Percentiles rank a stretch among this genome's conserved stretches.
phyloP scores from a whole-genome alignment of 1,140 invertebrate genomes.

The Drosophila asahinai region DNA sequence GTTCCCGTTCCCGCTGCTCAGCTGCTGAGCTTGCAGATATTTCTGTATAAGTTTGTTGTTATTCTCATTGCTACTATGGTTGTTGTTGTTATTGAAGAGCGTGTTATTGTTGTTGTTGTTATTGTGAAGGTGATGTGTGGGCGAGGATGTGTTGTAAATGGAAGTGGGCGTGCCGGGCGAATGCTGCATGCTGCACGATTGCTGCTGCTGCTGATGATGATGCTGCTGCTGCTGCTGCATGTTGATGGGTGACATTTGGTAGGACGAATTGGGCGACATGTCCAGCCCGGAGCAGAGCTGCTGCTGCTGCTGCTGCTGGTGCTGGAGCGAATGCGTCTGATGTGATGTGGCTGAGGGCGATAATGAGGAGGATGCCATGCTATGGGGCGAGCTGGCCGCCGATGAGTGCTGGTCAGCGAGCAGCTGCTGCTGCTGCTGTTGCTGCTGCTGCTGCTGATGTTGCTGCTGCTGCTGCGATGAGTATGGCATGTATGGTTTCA shows the following conservation, averaged over 20 bases:
- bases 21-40: slow-evolving; percentile 76
- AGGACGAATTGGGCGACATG: slow-evolving; percentile 68
- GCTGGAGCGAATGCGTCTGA: slow-evolving; percentile 30
- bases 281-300: slow-evolving; percentile 62
- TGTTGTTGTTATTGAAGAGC: slow-evolving; percentile 73
- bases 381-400: slow-evolving; percentile 69
- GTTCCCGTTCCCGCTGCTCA: slow-evolving; percentile 54
- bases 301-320: slow-evolving; percentile 64
- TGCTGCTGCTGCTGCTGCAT: slow-evolving; percentile 73
- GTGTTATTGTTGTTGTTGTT: slow-evolving; percentile 69
- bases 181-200: slow-evolving; percentile 68
- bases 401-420: slow-evolving; percentile 63
- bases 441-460: slow-evolving; percentile 46
- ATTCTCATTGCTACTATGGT: slow-evolving; percentile 63
- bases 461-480: slow-evolving; percentile 55
- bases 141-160: slow-evolving; percentile 73
- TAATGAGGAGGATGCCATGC: slow-evolving; percentile 71
- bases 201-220: slow-evolving; percentile 56
- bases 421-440: slow-evolving; percentile 38
- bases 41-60: slow-evolving; percentile 79
- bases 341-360: slow-evolving; percentile 62
- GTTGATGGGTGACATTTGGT: slow-evolving; percentile 75
- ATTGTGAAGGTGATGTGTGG: slow-evolving; percentile 61
- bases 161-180: slow-evolving; percentile 71
- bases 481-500: slow-evolving; percentile 75